phyloP scores from a whole-genome alignment of 1,140 invertebrate genomes.

The Andrena cerasifolii region DNA sequence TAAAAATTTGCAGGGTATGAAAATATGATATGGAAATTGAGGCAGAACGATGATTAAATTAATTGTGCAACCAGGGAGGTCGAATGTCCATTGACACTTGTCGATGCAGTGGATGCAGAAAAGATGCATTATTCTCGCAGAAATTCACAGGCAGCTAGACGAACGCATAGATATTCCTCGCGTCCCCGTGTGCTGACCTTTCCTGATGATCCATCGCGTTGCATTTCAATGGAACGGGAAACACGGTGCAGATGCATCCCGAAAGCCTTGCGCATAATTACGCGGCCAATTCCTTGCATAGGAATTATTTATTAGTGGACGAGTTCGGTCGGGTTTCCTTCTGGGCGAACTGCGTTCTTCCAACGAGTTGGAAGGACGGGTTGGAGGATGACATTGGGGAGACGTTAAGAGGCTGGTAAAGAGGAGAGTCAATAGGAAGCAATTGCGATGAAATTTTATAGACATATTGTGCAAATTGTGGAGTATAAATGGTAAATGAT shows the following conservation, averaged over 20 bases:
- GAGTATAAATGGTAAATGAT: no score
- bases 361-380: constrained; percentile 27
- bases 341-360: constrained; percentile 1
- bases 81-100: no score
- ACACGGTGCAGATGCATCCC: constrained; percentile 37
- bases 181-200: constrained; percentile 38
- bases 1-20: no score
- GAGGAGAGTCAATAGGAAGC: no score
- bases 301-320: constrained; percentile 48
- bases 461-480: no score
- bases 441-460: background rate
- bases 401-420: no score
- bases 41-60: no score
- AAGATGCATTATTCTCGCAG: no score
- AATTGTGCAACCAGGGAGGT: no score
- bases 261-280: constrained; percentile 62
- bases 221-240: constrained; percentile 61
- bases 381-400: background rate
- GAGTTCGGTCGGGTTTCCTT: background rate
- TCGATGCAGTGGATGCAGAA: no score
- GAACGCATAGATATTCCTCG: background rate
- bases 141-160: no score
- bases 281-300: constrained; percentile 50
- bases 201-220: constrained; percentile 41
- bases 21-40: no score